These are phyloP conservation scores for Zaprionus lineosus DNA, from an alignment of 2,888 invertebrate genomes.

Conservation along the genomic window DNA sequence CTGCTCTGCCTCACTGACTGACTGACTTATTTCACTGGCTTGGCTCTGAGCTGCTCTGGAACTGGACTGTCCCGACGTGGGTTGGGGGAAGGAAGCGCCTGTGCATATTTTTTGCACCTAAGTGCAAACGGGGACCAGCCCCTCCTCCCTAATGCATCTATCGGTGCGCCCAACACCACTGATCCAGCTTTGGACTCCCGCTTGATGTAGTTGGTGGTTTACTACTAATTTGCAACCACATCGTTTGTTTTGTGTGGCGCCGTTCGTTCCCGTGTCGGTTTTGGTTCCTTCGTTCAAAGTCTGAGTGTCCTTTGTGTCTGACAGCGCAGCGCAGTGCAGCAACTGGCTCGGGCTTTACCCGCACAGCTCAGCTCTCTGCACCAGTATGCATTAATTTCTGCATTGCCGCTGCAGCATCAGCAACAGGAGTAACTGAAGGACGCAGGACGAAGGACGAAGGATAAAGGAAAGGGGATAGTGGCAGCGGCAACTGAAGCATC, in stretches of 20 bases:
- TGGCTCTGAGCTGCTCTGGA: conserved; percentile 14
- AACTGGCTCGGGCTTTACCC: conserved; percentile 48
- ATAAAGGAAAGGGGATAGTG: too few relatives aligned
- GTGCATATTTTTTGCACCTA: conserved; percentile 57
- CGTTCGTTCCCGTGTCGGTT: conserved; percentile 11
- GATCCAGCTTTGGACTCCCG: conserved; percentile 48
- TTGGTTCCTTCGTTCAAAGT: conserved; percentile 14
- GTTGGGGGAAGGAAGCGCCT: conserved; percentile 18
- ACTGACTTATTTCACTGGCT: conserved; percentile 59
- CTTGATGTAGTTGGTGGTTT: conserved; percentile 77
- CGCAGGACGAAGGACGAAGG: too few relatives aligned
- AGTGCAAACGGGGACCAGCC: conserved; percentile 22
- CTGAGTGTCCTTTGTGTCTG: conserved; percentile 66
- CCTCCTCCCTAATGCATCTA: too few relatives aligned
- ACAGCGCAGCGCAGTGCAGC: conserved; percentile 49
- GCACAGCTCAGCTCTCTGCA: conserved; percentile 2
- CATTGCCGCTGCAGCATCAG: conserved; percentile 36
- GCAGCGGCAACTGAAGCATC: conserved; percentile 8
- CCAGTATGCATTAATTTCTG: conserved; percentile 69
- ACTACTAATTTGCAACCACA: conserved; percentile 77
- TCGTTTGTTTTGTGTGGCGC: conserved; percentile 72
- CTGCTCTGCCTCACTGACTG: conserved; percentile 47
- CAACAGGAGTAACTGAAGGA: conserved; percentile 4
- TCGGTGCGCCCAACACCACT: conserved; percentile 3
- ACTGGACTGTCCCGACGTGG: too few relatives aligned